Conservation (phyloP, 2,797 vertebrate genomes). For the Melanotaenia maccullochi region DNA sequence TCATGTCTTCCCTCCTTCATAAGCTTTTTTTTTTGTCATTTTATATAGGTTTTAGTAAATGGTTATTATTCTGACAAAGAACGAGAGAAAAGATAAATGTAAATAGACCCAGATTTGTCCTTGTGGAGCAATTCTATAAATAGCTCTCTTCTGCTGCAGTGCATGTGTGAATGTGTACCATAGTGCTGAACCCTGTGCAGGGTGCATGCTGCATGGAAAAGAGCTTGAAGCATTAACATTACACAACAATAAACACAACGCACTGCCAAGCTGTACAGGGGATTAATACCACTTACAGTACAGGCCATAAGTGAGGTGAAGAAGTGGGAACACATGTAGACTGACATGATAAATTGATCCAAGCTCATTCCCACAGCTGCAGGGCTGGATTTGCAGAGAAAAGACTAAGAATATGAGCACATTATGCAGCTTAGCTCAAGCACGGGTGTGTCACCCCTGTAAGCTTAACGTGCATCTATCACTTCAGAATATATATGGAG, state of each 20-base stretch:
- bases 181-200: slow-evolving; percentile 41
- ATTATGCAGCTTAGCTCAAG: slow-evolving; percentile 39
- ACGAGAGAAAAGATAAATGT: slow-evolving; percentile 32
- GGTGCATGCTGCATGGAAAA: slow-evolving; percentile 51
- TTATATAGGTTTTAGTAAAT: slow-evolving; percentile 23
- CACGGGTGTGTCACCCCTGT: slow-evolving; percentile 56
- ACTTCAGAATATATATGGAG: background rate
- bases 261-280: slow-evolving; percentile 27
- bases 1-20: slow-evolving; percentile 16
- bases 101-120: slow-evolving; percentile 55
- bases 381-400: slow-evolving; percentile 34
- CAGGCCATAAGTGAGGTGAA: slow-evolving; percentile 30
- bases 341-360: slow-evolving; percentile 56
- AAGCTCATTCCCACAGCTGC: slow-evolving; percentile 51
- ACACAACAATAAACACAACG: slow-evolving; percentile 47
- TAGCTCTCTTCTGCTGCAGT: slow-evolving; percentile 69
- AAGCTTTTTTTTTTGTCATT: slow-evolving; percentile 26
- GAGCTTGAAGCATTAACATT: slow-evolving; percentile 41
- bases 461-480: slow-evolving; percentile 24
- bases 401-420: slow-evolving; percentile 23
- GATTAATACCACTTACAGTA: slow-evolving; percentile 45
- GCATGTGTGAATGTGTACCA: slow-evolving; percentile 56
- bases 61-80: slow-evolving; percentile 12
- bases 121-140: slow-evolving; percentile 68
- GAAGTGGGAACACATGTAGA: slow-evolving; percentile 44